These are phyloP conservation scores for Drusus annulatus DNA, from an alignment of 1,140 invertebrate species.

Conservation along the genomic window DNA sequence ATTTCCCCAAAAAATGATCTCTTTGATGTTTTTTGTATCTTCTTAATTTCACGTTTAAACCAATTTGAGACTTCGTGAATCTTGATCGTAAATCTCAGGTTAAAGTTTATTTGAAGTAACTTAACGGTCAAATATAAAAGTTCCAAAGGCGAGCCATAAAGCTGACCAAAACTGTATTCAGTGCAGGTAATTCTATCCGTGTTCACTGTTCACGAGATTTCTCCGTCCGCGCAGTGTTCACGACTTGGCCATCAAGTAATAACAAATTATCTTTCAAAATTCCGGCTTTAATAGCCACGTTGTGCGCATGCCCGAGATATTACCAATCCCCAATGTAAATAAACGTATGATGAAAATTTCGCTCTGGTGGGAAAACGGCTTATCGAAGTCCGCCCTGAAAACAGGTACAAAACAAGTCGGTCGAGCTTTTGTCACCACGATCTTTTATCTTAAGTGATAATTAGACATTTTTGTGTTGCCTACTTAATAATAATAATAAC, in stretches of 20 bases:
- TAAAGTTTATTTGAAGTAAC: neutral
- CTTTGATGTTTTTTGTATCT: neutral
- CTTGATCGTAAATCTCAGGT: too few species aligned
- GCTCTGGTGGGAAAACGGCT: conserved; percentile 14
- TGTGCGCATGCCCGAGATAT: conserved; percentile 30
- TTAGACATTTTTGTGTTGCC: neutral
- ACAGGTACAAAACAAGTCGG: neutral
- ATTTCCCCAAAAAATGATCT: neutral
- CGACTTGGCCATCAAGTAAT: conserved; percentile 24
- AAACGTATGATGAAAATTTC: conserved; percentile 14
- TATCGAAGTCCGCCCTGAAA: neutral
- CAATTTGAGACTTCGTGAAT: too few species aligned
- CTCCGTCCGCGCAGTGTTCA: conserved; percentile 11
- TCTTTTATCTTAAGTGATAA: neutral
- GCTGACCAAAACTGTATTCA: conserved; percentile 6
- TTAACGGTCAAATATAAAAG: neutral
- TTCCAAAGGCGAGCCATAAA: neutral
- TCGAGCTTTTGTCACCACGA: neutral
- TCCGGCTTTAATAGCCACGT: conserved; percentile 5
- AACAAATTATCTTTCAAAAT: conserved; percentile 32
- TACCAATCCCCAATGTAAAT: conserved; percentile 33
- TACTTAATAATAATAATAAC: too few species aligned
- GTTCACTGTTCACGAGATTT: conserved; percentile 10
- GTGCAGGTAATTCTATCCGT: conserved; percentile 16
- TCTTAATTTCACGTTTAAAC: neutral